Evolutionary conservation across 2,797 vertebrate genomes (phyloP).

Genomic region (Linurgus olivaceus): DNA sequence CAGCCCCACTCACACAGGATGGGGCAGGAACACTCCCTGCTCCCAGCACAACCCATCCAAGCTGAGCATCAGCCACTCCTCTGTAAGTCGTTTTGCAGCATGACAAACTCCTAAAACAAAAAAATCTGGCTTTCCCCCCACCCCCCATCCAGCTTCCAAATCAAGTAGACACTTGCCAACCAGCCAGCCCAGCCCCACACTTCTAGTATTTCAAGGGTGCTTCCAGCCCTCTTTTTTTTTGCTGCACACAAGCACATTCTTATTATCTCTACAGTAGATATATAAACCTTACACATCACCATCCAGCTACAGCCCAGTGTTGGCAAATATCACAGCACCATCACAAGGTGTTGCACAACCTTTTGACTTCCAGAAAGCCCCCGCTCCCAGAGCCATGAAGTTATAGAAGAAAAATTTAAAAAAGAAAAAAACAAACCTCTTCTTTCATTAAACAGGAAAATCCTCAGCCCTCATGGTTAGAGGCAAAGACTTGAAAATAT

Average conservation of each 20-base stretch:
- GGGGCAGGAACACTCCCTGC: neutral
- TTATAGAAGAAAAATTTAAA: neutral
- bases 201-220: neutral
- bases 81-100: neutral
- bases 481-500: neutral
- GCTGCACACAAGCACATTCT: neutral
- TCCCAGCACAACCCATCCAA: neutral
- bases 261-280: neutral
- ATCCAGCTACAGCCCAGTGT: neutral
- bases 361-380: neutral
- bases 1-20: neutral
- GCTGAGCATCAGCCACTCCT: neutral
- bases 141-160: neutral
- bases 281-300: neutral
- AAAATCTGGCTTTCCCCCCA: neutral
- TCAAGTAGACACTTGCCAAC: neutral
- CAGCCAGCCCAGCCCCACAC: neutral
- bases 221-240: neutral
- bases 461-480: neutral
- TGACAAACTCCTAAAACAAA: neutral
- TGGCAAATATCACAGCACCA: constrained; percentile 19
- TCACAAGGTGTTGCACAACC: neutral
- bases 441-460: neutral
- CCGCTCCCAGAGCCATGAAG: neutral
- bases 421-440: neutral